A percentile compares a stretch with the other conserved stretches of the same genome.
These are phyloP conservation scores for Sinodicranocentrus sp. DNA, from an alignment of 2,888 invertebrate species.

Conservation along the genomic window DNA sequence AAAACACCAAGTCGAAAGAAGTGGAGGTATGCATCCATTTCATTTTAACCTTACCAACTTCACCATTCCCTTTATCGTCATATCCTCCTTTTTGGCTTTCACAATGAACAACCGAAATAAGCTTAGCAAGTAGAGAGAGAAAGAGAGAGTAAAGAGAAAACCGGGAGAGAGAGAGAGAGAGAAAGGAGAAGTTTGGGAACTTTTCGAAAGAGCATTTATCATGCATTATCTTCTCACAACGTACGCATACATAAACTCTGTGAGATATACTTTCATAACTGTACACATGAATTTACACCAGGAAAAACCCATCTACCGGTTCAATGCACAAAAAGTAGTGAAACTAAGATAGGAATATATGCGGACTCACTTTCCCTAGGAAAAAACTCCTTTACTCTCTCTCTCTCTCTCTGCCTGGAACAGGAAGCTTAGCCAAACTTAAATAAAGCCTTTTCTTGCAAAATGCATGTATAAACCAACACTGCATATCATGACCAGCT, in stretches of 20 bases:
- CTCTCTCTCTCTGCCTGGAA: neutral
- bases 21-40: constrained; percentile 21
- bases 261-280: constrained; percentile 43
- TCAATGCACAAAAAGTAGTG: constrained; percentile 25
- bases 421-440: constrained; percentile 37
- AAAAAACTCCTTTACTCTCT: neutral
- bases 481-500: neutral
- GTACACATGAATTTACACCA: constrained; percentile 34
- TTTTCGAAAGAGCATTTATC: constrained; percentile 59
- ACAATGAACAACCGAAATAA: neutral
- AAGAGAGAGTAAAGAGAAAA: neutral
- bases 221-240: constrained; percentile 55
- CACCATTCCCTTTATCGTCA: neutral
- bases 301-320: constrained; percentile 44
- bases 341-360: neutral
- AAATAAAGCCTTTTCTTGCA: constrained; percentile 4
- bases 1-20: neutral
- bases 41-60: neutral
- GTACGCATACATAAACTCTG: constrained; percentile 54
- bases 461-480: neutral
- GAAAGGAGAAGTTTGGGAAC: constrained; percentile 20
- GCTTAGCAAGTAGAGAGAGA: neutral
- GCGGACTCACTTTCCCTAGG: no score
- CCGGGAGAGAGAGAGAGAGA: neutral
- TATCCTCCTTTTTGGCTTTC: neutral